Evolutionary conservation across 2,797 vertebrate species (phyloP).

Genomic region (Rhinichthys osculus): DNA sequence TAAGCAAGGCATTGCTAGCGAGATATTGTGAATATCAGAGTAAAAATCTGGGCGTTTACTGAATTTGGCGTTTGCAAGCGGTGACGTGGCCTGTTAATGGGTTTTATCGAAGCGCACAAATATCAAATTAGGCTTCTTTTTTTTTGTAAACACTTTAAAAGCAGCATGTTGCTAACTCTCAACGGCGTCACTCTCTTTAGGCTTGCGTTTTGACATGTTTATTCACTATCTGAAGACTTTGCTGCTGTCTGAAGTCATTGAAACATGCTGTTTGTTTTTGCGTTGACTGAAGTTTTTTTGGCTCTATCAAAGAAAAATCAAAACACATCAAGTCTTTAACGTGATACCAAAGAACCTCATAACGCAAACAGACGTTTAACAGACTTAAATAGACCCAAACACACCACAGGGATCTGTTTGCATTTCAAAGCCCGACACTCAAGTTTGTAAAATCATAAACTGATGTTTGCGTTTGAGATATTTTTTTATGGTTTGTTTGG

Average conservation of each 20-base stretch:
- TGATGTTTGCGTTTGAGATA: constrained; percentile 12
- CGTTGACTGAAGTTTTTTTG: neutral
- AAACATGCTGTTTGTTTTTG: constrained; percentile 31
- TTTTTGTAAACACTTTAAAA: neutral
- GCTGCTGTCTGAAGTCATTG: constrained; percentile 9
- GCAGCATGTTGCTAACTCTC: constrained; percentile 6
- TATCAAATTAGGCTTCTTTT: neutral
- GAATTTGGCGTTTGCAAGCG: neutral
- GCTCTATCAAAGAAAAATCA: constrained; percentile 20
- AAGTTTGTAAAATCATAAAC: constrained; percentile 40
- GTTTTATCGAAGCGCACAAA: neutral
- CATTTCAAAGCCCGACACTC: constrained; percentile 39
- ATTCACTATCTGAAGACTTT: constrained; percentile 16
- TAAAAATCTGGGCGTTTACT: neutral
- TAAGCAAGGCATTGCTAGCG: neutral
- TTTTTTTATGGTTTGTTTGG: constrained; percentile 24
- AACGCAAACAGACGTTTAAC: constrained; percentile 34
- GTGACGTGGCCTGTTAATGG: neutral
- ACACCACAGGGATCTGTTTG: constrained; percentile 43
- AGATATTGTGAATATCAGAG: constrained; percentile 4
- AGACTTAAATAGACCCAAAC: constrained; percentile 35
- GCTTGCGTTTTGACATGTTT: neutral
- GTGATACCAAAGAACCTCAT: constrained; percentile 9
- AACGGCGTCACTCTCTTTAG: neutral
- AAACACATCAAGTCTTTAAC: constrained; percentile 30